Conservation (phyloP, 2,113 vertebrate species). For the Oenanthe oenanthe region DNA sequence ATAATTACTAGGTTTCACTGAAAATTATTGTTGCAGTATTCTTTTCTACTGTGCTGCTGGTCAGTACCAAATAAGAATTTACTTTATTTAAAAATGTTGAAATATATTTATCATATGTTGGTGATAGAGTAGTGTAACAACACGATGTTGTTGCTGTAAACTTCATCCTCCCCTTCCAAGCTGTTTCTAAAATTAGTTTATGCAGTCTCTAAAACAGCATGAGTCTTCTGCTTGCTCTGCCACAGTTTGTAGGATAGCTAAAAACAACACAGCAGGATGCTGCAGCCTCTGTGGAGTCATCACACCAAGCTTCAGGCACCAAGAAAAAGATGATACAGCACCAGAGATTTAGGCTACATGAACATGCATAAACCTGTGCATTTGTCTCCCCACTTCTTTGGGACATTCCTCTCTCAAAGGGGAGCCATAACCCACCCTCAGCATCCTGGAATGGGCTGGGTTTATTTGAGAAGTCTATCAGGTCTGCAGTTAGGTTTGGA, state of each 20-base stretch:
- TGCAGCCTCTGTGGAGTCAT: neutral
- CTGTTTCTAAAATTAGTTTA: slow-evolving; percentile 23
- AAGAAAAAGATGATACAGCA: neutral
- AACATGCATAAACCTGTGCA: neutral
- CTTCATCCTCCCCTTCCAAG: neutral
- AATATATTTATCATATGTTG: neutral
- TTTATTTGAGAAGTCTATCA: neutral
- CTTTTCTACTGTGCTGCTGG: neutral
- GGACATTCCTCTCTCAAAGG: neutral
- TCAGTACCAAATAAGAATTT: neutral
- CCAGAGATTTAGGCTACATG: neutral
- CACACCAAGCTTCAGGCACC: accelerated
- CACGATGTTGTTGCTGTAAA: neutral
- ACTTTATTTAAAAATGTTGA: neutral
- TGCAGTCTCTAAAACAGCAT: neutral
- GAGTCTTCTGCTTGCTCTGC: neutral
- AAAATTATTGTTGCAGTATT: neutral
- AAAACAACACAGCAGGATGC: neutral
- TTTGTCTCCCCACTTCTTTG: neutral
- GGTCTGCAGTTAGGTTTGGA: neutral
- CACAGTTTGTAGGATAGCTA: neutral
- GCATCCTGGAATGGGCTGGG: neutral
- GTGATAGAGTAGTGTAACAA: neutral
- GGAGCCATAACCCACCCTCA: neutral
- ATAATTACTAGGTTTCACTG: neutral